Evolutionary conservation across 2,113 vertebrate genomes (phyloP).

Genomic region (Siniperca knerii): DNA sequence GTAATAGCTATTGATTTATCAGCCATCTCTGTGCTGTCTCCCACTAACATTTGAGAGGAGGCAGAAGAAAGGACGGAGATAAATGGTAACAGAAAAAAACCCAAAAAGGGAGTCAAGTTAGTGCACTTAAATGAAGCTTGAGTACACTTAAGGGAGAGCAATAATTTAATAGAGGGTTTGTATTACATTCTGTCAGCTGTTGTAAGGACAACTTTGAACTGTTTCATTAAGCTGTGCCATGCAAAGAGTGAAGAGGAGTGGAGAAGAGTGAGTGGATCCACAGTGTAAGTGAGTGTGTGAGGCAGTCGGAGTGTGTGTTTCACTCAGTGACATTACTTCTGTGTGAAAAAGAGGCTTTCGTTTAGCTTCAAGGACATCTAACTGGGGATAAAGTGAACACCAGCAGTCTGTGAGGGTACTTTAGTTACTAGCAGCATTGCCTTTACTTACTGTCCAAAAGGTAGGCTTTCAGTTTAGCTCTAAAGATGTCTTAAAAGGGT

Average conservation of each 20-base stretch:
- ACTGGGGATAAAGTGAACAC: slow-evolving; percentile 5
- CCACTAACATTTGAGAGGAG: slow-evolving; percentile 32
- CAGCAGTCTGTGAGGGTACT: slow-evolving; percentile 17
- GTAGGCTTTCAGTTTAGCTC: slow-evolving; percentile 85
- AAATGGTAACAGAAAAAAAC: slow-evolving; percentile 17
- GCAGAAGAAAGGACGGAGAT: slow-evolving; percentile 38
- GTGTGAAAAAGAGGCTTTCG: background rate
- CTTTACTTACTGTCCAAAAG: slow-evolving; percentile 84
- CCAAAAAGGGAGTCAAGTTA: slow-evolving; percentile 42
- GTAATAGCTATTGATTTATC: slow-evolving; percentile 68
- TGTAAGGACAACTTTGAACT: slow-evolving; percentile 20
- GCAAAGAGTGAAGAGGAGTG: slow-evolving; percentile 32
- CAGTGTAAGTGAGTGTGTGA: background rate
- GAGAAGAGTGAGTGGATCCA: background rate
- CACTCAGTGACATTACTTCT: background rate
- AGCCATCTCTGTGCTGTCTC: slow-evolving; percentile 1
- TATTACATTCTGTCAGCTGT: slow-evolving; percentile 63
- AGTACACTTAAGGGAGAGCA: slow-evolving; percentile 66
- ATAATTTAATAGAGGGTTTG: slow-evolving; percentile 58
- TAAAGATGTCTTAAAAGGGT: slow-evolving; percentile 74
- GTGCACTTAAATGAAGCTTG: slow-evolving; percentile 57
- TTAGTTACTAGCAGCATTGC: slow-evolving; percentile 1
- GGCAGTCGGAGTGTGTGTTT: background rate
- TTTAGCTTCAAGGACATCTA: background rate
- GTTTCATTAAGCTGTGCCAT: slow-evolving; percentile 62